These are phyloP conservation scores for Larimichthys polyactis DNA, from an alignment of 2,113 vertebrate species.

Conservation along the genomic window DNA sequence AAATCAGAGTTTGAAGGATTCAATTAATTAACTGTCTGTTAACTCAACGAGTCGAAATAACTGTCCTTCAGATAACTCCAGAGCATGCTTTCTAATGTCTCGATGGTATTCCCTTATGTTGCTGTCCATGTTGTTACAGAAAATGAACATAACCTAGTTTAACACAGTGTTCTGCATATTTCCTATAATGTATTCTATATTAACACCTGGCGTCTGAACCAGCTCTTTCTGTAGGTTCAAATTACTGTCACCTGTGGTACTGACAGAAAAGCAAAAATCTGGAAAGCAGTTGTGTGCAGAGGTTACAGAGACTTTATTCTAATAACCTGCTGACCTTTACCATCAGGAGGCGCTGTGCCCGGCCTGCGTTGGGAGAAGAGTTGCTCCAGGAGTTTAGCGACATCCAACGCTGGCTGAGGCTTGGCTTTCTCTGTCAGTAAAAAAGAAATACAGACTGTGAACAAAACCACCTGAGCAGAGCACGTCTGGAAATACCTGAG, in stretches of 20 bases:
- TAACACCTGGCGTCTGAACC: not conserved
- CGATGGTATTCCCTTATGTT: too few species aligned
- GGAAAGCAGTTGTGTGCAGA: not conserved
- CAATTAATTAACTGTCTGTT: not conserved
- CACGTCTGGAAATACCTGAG: not conserved
- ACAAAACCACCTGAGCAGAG: not conserved
- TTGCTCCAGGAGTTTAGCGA: slow-evolving; percentile 33
- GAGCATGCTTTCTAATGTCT: not conserved
- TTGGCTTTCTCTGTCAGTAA: slow-evolving; percentile 45
- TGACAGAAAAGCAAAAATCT: too few species aligned
- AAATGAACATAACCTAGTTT: not conserved
- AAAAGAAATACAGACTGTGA: not conserved
- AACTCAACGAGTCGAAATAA: not conserved
- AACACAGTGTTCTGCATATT: not conserved
- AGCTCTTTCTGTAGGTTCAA: not conserved
- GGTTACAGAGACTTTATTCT: not conserved
- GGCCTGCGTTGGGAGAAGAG: slow-evolving; percentile 31
- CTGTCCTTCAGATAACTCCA: not conserved
- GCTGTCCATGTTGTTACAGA: not conserved
- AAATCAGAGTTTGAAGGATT: not conserved
- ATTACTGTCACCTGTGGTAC: not conserved
- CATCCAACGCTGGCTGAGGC: slow-evolving; percentile 28
- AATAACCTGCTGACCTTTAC: slow-evolving; percentile 9
- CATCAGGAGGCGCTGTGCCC: not conserved
- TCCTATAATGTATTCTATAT: not conserved